Evolutionary conservation across 2,888 invertebrate species (phyloP).

Genomic region (Ferrisia virgata): DNA sequence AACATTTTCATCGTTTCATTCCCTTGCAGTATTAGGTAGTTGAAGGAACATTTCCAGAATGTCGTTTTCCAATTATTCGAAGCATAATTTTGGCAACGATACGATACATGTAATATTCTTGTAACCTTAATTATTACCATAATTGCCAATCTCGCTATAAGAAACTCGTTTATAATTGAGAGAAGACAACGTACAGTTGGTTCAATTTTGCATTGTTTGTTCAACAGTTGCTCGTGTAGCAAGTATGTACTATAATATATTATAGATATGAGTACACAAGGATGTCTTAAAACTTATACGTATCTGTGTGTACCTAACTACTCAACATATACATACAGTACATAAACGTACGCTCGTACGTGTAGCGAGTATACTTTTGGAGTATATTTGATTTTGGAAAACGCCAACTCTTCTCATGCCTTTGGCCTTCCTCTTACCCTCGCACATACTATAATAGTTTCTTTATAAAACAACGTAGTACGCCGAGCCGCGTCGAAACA

Average conservation of each 20-base stretch:
- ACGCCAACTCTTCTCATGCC: neutral
- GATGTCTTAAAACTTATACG: neutral
- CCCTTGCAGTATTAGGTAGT: too few relatives aligned
- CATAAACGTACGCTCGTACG: neutral
- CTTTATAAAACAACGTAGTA: neutral
- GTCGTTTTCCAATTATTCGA: too few relatives aligned
- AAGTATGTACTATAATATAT: too few relatives aligned
- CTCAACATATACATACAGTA: too few relatives aligned
- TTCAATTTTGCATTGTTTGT: neutral
- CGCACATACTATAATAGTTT: neutral
- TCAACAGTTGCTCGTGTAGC: neutral
- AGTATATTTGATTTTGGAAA: neutral
- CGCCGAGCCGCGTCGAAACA: neutral
- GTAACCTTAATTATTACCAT: neutral
- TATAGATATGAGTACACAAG: neutral
- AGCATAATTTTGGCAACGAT: too few relatives aligned
- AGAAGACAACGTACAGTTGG: neutral
- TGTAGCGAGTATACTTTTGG: neutral
- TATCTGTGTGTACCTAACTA: neutral
- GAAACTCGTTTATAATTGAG: neutral
- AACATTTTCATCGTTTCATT: too few relatives aligned
- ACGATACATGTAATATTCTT: too few relatives aligned
- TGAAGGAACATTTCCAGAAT: too few relatives aligned
- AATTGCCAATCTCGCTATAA: neutral
- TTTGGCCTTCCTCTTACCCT: neutral